These are phyloP conservation scores for Nicator chloris DNA, from an alignment of 2,113 vertebrate genomes.

Conservation along the genomic window DNA sequence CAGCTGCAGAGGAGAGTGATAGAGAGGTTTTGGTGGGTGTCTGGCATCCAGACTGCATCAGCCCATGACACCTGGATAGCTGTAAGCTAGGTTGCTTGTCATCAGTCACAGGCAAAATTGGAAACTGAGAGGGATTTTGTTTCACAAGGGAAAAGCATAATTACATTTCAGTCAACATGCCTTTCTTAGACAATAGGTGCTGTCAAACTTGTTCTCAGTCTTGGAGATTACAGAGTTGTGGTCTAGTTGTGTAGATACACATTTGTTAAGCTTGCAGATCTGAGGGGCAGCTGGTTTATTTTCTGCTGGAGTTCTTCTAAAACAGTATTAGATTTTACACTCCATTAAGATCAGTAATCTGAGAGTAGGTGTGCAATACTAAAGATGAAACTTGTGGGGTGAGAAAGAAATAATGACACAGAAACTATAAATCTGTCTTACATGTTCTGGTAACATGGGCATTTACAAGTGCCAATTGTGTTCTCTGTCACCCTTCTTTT, in stretches of 20 bases:
- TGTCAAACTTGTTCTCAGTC: background rate
- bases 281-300: background rate
- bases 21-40: background rate
- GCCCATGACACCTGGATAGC: background rate
- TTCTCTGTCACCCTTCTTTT: background rate
- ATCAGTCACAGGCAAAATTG: background rate
- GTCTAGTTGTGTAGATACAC: background rate
- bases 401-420: background rate
- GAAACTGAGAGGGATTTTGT: background rate
- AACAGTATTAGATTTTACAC: background rate
- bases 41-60: background rate
- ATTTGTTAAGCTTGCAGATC: background rate
- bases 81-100: background rate
- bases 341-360: background rate
- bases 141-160: background rate
- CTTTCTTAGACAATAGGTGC: background rate
- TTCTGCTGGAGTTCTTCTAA: background rate
- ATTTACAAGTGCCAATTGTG: background rate
- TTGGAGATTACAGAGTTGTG: background rate
- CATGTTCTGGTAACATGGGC: background rate
- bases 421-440: background rate
- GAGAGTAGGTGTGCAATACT: background rate
- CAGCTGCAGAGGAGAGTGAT: background rate
- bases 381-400: background rate
- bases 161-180: background rate